Percentiles rank a stretch among this genome's conserved stretches.
phyloP scores from a whole-genome alignment of 1,140 invertebrate species.

The Orius laevigatus region DNA sequence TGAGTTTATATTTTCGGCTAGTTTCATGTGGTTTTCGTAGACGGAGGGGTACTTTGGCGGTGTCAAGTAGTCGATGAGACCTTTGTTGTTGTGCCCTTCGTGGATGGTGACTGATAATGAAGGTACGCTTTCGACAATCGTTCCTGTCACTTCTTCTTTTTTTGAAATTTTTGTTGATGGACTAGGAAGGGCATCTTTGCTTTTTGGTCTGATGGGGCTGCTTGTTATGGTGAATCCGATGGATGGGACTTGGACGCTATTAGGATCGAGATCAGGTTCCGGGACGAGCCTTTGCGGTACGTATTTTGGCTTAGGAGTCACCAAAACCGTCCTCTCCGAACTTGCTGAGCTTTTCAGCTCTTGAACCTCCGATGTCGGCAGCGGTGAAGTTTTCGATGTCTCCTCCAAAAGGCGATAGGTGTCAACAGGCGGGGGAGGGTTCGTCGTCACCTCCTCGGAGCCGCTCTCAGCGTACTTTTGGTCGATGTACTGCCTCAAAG shows the following conservation, averaged over 20 bases:
- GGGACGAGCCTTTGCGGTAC: not conserved
- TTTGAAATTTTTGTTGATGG: not conserved
- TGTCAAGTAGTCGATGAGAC: slow-evolving; percentile 14
- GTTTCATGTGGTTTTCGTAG: slow-evolving; percentile 9
- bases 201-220: too few relatives aligned
- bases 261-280: not conserved
- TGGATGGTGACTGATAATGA: slow-evolving; percentile 12
- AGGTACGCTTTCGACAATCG: slow-evolving; percentile 15
- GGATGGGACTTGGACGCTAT: not conserved
- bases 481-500: slow-evolving; percentile 9
- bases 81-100: not conserved
- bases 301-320: slow-evolving; percentile 12
- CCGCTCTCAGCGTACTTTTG: not conserved
- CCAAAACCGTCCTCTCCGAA: slow-evolving; percentile 3
- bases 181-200: not conserved
- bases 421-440: not conserved
- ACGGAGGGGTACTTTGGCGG: slow-evolving; percentile 17
- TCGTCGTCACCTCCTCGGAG: not conserved
- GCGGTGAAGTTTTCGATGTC: slow-evolving; percentile 1
- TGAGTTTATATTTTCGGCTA: too few relatives aligned
- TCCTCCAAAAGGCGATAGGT: not conserved
- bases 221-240: not conserved
- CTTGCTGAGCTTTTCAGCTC: not conserved
- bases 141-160: not conserved
- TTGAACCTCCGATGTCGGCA: not conserved